Conservation (phyloP, 2,888 invertebrate species). For the Zygothrica quintamaculata region DNA sequence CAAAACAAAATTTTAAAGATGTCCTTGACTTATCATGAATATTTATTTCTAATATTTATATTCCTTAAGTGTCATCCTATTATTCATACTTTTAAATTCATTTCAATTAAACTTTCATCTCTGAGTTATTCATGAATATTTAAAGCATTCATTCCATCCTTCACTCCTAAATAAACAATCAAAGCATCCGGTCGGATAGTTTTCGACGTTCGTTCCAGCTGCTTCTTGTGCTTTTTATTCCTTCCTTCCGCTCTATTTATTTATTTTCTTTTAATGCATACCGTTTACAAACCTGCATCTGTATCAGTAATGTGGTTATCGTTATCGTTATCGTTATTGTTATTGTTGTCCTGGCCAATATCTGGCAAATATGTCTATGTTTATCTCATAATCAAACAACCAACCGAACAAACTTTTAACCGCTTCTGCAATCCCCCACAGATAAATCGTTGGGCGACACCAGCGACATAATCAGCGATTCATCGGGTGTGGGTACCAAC, state of each 20-base stretch:
- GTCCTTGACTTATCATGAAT: too few species aligned
- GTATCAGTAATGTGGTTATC: too few species aligned
- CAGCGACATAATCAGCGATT: conserved; percentile 96
- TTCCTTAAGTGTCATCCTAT: too few species aligned
- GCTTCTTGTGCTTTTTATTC: too few species aligned
- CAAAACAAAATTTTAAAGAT: too few species aligned
- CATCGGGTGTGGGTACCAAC: conserved; percentile 95
- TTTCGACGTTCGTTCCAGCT: too few species aligned
- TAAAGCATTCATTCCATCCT: neutral
- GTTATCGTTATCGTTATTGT: conserved; percentile 29
- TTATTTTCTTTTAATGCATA: conserved; percentile 19
- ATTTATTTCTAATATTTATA: too few species aligned
- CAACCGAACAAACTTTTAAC: neutral
- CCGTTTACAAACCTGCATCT: conserved; percentile 13
- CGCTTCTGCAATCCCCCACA: conserved; percentile 79
- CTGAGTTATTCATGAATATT: conserved; percentile 1
- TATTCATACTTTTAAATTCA: neutral
- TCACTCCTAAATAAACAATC: too few species aligned
- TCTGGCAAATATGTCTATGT: conserved; percentile 7
- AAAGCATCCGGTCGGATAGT: conserved; percentile 24
- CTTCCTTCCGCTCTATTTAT: conserved; percentile 18
- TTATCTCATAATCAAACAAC: neutral
- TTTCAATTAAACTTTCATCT: conserved; percentile 1
- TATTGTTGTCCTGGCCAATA: conserved; percentile 16
- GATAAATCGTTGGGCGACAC: conserved; percentile 96